Evolutionary conservation across 2,113 vertebrate genomes (phyloP).

Genomic region (Symphodus melops): DNA sequence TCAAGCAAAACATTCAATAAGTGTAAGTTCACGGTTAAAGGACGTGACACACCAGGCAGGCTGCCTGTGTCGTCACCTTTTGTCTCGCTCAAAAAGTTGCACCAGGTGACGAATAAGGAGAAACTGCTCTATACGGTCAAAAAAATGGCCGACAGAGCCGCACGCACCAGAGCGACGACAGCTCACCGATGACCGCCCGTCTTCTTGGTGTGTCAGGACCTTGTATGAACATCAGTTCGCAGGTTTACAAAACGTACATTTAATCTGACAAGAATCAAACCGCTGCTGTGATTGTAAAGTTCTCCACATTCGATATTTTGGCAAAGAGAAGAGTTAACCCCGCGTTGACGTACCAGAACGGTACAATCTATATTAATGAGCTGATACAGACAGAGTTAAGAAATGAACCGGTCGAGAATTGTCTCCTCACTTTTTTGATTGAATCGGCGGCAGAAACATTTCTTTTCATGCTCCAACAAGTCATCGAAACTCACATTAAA

Average conservation of each 20-base stretch:
- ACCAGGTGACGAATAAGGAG: too few relatives aligned
- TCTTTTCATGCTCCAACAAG: constrained; percentile 12
- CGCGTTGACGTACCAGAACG: constrained; percentile 18
- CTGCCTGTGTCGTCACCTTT: too few relatives aligned
- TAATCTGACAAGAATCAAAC: constrained; percentile 35
- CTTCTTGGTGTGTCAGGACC: too few relatives aligned
- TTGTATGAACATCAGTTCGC: constrained; percentile 7
- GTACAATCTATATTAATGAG: constrained; percentile 43
- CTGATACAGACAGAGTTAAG: constrained; percentile 19
- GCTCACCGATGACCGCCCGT: too few relatives aligned
- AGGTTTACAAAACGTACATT: constrained; percentile 37
- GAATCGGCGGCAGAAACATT: constrained; percentile 19
- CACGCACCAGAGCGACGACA: too few relatives aligned
- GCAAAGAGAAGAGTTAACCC: constrained; percentile 50
- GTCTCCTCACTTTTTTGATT: constrained; percentile 27
- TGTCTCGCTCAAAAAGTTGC: too few relatives aligned
- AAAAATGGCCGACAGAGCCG: too few relatives aligned
- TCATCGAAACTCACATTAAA: constrained; percentile 13
- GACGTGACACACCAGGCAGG: too few relatives aligned
- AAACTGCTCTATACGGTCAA: too few relatives aligned
- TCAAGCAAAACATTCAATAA: not conserved
- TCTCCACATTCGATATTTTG: constrained; percentile 67
- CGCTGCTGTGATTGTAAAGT: constrained; percentile 26
- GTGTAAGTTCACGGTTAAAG: too few relatives aligned
- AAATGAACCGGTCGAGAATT: constrained; percentile 14